Conservation (phyloP, 2,888 invertebrate species). For the Pterostichus madidus region DNA sequence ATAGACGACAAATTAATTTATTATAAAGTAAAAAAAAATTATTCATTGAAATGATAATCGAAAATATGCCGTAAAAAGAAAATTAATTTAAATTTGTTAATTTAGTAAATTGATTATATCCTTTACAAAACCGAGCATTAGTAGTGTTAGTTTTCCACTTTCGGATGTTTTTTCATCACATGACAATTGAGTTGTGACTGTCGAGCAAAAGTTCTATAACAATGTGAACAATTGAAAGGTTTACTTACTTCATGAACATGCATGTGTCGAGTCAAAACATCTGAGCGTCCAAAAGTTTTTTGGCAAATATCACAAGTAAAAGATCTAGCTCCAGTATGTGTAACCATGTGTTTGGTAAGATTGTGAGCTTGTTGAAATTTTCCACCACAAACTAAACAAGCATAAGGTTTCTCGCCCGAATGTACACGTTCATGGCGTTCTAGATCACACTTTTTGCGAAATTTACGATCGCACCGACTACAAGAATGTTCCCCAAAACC, state of each 20-base stretch:
- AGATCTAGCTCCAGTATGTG: slow-evolving; percentile 74
- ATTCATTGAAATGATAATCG: no score
- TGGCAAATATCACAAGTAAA: slow-evolving; percentile 72
- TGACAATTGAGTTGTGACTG: slow-evolving; percentile 72
- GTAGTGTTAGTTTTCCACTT: not conserved
- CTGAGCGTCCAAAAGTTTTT: slow-evolving; percentile 75
- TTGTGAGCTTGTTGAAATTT: slow-evolving; percentile 74
- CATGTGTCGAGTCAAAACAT: slow-evolving; percentile 75
- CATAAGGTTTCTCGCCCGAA: slow-evolving; percentile 75
- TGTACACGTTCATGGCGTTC: slow-evolving; percentile 75
- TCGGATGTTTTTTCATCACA: slow-evolving; percentile 70
- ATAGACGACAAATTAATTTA: no score
- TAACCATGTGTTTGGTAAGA: slow-evolving; percentile 75
- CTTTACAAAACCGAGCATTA: no score
- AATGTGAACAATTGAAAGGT: slow-evolving; percentile 73
- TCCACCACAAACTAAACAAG: slow-evolving; percentile 72
- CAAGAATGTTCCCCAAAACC: slow-evolving; percentile 52
- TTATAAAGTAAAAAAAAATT: no score
- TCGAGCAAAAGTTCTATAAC: slow-evolving; percentile 74
- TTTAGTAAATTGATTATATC: no score
- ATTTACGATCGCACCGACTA: slow-evolving; percentile 72
- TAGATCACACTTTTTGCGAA: slow-evolving; percentile 75
- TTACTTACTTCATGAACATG: slow-evolving; percentile 75
- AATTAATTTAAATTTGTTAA: no score
- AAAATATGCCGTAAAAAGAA: no score